These are phyloP conservation scores for Ectropis crepuscularia DNA, from an alignment of 2,888 invertebrate genomes.

Conservation along the genomic window DNA sequence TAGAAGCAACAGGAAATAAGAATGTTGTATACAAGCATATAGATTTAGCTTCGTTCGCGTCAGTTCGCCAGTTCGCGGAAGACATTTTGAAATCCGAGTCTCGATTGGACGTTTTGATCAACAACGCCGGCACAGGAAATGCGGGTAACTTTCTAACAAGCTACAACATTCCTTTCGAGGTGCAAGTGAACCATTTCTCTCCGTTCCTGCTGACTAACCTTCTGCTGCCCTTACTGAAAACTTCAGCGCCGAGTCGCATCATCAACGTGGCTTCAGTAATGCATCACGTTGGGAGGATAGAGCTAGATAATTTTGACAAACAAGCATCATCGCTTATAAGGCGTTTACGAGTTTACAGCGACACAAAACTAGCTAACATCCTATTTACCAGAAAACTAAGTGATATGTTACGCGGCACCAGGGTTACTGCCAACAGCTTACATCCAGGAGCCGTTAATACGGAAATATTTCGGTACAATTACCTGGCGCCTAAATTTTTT, in stretches of 20 bases:
- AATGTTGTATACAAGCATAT: conserved; percentile 88
- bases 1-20: conserved; percentile 86
- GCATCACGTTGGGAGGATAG: conserved; percentile 87
- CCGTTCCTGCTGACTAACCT: conserved; percentile 95
- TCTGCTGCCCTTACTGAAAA: conserved; percentile 89
- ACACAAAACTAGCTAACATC: conserved; percentile 91
- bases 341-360: conserved; percentile 84
- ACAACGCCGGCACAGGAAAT: conserved; percentile 92
- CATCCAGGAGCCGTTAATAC: conserved; percentile 93
- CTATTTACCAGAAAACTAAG: conserved; percentile 88
- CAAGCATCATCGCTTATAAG: conserved; percentile 75
- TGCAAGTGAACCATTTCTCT: conserved; percentile 95
- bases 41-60: conserved; percentile 89
- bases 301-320: conserved; percentile 88
- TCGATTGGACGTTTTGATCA: conserved; percentile 90
- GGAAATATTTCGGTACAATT: conserved; percentile 89
- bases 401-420: conserved; percentile 84
- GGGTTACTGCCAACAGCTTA: conserved; percentile 90
- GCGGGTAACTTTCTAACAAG: conserved; percentile 87
- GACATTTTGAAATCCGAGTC: conserved; percentile 88
- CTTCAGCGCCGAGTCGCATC: conserved; percentile 88
- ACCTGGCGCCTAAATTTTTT: conserved; percentile 79
- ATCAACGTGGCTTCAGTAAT: conserved; percentile 90
- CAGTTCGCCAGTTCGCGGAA: conserved; percentile 90
- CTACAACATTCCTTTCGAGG: conserved; percentile 92